These are phyloP conservation scores for Aricia agestis DNA, from an alignment of 1,140 invertebrate species.

Conservation along the genomic window DNA sequence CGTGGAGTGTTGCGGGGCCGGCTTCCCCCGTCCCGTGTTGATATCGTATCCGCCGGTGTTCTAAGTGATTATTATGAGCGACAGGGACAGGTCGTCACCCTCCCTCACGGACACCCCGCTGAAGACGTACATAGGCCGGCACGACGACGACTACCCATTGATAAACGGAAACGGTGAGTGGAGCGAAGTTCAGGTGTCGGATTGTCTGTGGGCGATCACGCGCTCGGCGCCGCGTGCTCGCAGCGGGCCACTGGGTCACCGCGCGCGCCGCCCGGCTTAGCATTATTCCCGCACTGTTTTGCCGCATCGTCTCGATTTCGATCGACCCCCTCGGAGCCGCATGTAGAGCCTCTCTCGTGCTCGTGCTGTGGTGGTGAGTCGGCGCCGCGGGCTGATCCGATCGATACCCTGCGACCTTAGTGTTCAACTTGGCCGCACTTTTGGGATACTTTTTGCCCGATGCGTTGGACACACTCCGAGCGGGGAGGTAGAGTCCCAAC, in stretches of 20 bases:
- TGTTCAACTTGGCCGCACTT: conserved; percentile 35
- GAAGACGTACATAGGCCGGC: conserved; percentile 85
- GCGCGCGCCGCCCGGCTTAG: conserved; percentile 25
- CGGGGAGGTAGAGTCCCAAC: not conserved
- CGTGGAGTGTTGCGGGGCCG: conserved; percentile 64
- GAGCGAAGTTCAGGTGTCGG: conserved; percentile 22
- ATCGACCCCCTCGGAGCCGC: conserved; percentile 51
- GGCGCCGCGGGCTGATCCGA: conserved; percentile 45
- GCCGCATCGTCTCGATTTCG: conserved; percentile 60
- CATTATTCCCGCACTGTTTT: conserved; percentile 38
- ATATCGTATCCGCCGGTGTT: conserved; percentile 56
- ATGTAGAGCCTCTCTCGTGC: conserved; percentile 19
- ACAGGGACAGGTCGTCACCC: conserved; percentile 86
- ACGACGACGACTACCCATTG: conserved; percentile 85
- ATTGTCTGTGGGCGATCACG: conserved; percentile 33
- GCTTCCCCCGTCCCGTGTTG: conserved; percentile 60
- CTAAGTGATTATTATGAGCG: conserved; percentile 80
- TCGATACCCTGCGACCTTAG: conserved; percentile 61
- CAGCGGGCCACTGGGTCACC: conserved; percentile 39
- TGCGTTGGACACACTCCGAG: not conserved
- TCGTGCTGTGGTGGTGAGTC: conserved; percentile 23
- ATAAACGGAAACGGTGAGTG: conserved; percentile 85
- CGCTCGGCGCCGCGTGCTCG: conserved; percentile 28
- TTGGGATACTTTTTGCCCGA: conserved; percentile 25
- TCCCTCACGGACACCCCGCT: conserved; percentile 87